Evolutionary conservation across 2,888 invertebrate genomes (phyloP), one percentile per base, ranked within the genome.

Genomic region (Choreutis nemorana): DNA sequence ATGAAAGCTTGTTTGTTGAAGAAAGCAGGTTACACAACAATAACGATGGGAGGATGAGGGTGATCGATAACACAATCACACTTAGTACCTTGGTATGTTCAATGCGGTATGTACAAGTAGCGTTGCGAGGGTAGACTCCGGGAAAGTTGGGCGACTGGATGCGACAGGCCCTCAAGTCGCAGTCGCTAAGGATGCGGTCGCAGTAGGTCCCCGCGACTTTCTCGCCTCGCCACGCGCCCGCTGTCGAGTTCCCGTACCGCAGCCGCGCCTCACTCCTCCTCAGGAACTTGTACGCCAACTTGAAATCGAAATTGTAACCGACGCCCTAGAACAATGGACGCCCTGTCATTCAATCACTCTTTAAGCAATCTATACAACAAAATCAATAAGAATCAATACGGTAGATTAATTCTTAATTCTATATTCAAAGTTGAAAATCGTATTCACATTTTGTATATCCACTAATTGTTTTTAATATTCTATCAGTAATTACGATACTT

Each of bases 121-220:
- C 87, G 64, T 93, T 93, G 35, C 92, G 80, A 3, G 93, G 93
- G 67, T 94, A 94, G 41, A 91, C 87, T 29, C 94, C 94, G 7
- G 93, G 93, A 65, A 90, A 94, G 81, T 94, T 94, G 7, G 94
- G 94, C 13, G 92, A 92, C 67, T 91, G 90, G 36, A 91, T 86
- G 37, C 90, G 85, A 67, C 89, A 89, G 25, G 77, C 75, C 41
- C 70, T 65, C 34, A 84, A 81, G 63, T 88, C 88, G 62, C 91
- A 91, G 58, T 87, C 87, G 51, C 87, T 89, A 47, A 91, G 82
- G 46, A 90, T 83, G 49, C 90, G 84, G 72, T 91, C 90, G 67
- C 91, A 91, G 63, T 90, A 90, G 37, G 88, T 88, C 39, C 87
- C 89, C 10, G 86, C 81, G 28, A 89, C 85, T 33, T 87, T 70